These are phyloP conservation scores for Gryllus longicercus DNA, from an alignment of 2,888 invertebrate species.

Conservation along the genomic window DNA sequence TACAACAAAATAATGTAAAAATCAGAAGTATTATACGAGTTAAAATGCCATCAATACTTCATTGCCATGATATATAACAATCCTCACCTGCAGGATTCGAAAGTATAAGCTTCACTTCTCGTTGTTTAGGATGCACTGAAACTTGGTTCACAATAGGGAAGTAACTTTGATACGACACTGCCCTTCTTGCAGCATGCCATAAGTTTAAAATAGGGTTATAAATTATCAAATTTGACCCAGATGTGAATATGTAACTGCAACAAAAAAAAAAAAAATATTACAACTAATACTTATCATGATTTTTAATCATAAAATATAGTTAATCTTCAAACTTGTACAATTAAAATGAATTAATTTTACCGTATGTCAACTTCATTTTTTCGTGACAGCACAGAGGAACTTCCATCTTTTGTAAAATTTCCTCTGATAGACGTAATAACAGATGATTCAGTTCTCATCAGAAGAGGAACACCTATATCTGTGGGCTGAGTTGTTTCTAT, in stretches of 20 bases:
- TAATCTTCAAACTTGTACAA: not conserved
- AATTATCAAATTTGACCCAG: conserved; percentile 41
- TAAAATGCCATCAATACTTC: no score
- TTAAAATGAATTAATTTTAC: not conserved
- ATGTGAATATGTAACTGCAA: conserved; percentile 19
- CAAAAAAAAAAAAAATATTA: not conserved
- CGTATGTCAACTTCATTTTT: conserved; percentile 5
- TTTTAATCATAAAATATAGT: no score
- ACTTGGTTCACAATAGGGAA: conserved; percentile 41
- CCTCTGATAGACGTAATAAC: conserved; percentile 65
- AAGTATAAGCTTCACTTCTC: no score
- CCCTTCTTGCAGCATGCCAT: conserved; percentile 47
- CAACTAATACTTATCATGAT: not conserved
- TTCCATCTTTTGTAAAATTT: conserved; percentile 58
- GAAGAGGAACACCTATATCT: conserved; percentile 59
- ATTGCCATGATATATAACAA: no score
- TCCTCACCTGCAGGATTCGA: no score
- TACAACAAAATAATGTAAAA: no score
- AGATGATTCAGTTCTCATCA: conserved; percentile 54
- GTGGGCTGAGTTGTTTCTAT: conserved; percentile 45
- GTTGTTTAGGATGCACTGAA: not conserved
- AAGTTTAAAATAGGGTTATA: conserved; percentile 50
- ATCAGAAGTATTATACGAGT: no score
- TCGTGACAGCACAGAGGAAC: not conserved
- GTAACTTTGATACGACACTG: conserved; percentile 42